phyloP scores from a whole-genome alignment of 2,888 invertebrate species.

The Meteorus colon region DNA sequence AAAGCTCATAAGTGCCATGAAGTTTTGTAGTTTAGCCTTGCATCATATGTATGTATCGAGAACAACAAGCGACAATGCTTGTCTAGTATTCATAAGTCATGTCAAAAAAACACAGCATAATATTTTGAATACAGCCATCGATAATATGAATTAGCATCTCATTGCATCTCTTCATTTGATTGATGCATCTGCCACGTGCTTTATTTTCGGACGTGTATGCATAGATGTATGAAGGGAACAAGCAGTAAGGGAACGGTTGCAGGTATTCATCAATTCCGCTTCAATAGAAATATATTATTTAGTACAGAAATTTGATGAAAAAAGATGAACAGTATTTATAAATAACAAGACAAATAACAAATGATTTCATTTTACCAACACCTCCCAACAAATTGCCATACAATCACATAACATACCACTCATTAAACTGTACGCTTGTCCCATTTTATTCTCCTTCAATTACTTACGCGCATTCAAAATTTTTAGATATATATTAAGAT shows the following conservation, averaged over 20 bases:
- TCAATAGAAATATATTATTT: neutral
- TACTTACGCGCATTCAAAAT: neutral
- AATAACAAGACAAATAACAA: neutral
- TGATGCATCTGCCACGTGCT: neutral
- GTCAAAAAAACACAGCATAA: neutral
- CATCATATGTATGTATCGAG: neutral
- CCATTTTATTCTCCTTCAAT: constrained; percentile 5
- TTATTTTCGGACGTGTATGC: neutral
- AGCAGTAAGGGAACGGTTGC: neutral
- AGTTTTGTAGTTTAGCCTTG: neutral
- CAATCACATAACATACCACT: constrained; percentile 2
- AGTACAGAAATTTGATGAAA: neutral
- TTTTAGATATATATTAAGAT: neutral
- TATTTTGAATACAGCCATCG: neutral
- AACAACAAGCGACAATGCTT: neutral
- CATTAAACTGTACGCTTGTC: constrained; percentile 8
- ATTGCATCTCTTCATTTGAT: neutral
- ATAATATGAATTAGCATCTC: neutral
- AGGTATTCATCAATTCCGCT: neutral
- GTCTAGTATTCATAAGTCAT: neutral
- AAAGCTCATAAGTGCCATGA: neutral
- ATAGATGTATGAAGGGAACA: neutral
- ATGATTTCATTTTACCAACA: neutral
- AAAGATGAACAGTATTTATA: neutral
- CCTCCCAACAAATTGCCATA: neutral